Evolutionary conservation across 1,140 invertebrate genomes (phyloP).

Genomic region (Maconellicoccus hirsutus): DNA sequence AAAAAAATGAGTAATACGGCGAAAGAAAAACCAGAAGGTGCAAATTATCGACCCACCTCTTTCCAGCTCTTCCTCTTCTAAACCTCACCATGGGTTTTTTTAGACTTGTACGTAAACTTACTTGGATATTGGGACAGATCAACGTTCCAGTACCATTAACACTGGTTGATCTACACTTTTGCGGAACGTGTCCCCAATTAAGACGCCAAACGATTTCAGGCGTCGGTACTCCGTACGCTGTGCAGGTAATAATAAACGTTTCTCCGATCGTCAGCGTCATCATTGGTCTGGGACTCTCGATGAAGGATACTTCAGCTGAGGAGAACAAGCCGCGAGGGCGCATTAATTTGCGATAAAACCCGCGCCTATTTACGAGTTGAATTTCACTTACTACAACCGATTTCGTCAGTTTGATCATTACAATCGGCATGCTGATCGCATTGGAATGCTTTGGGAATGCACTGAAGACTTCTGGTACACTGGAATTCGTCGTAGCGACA

Average conservation of each 20-base stretch:
- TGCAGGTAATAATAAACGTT: slow-evolving; percentile 65
- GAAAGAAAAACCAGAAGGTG: too few species aligned
- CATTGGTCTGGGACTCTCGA: slow-evolving; percentile 42
- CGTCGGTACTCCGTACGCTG: slow-evolving; percentile 74
- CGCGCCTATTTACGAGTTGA: too few species aligned
- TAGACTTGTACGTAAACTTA: slow-evolving; percentile 25
- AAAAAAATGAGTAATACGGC: too few species aligned
- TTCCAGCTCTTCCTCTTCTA: slow-evolving; percentile 12
- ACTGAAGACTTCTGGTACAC: slow-evolving; percentile 65
- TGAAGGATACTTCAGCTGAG: too few species aligned
- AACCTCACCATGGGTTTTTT: not conserved
- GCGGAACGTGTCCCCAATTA: slow-evolving; percentile 93
- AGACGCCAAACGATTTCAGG: slow-evolving; percentile 90
- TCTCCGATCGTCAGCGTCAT: slow-evolving; percentile 56
- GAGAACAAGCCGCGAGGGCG: too few species aligned
- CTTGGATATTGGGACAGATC: slow-evolving; percentile 61
- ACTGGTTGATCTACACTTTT: slow-evolving; percentile 64
- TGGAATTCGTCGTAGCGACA: slow-evolving; percentile 74
- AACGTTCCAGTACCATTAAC: slow-evolving; percentile 68
- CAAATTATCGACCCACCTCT: slow-evolving; percentile 10
- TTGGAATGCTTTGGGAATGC: slow-evolving; percentile 85
- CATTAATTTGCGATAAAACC: too few species aligned
- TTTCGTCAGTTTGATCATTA: slow-evolving; percentile 76
- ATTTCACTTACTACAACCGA: slow-evolving; percentile 67
- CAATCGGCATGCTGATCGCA: slow-evolving; percentile 86